phyloP scores from a whole-genome alignment of 2,888 invertebrate genomes.

The Megastigmus dorsalis region DNA sequence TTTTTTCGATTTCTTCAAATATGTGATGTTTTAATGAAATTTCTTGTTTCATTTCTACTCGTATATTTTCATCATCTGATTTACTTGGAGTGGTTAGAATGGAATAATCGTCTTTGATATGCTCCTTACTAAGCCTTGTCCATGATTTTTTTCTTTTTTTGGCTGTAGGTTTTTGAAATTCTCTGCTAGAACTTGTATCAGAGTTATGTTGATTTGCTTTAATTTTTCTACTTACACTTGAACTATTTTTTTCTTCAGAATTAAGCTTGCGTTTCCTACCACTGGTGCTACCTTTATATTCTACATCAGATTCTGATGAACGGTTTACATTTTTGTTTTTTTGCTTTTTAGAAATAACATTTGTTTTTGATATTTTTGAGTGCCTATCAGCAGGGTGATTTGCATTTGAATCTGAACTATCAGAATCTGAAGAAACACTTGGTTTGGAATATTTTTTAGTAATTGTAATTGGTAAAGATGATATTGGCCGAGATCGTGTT shows the following conservation, averaged over 20 bases:
- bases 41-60: constrained; percentile 40
- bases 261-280: background rate
- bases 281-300: too few species aligned
- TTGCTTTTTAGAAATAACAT: background rate
- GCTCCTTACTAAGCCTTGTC: constrained; percentile 36
- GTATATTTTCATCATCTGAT: constrained; percentile 49
- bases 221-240: constrained; percentile 11
- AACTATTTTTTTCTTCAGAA: background rate
- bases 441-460: background rate
- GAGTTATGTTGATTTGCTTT: constrained; percentile 19
- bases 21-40: constrained; percentile 36
- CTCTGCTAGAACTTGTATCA: constrained; percentile 62
- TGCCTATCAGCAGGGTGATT: background rate
- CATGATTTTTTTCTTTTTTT: background rate
- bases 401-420: constrained; percentile 15
- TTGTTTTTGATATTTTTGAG: background rate
- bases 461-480: background rate
- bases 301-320: constrained; percentile 6
- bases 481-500: background rate
- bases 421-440: background rate
- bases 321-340: too few species aligned
- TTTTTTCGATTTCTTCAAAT: constrained; percentile 31
- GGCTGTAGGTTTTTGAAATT: constrained; percentile 57
- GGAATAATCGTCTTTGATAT: constrained; percentile 3
- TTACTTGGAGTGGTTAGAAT: constrained; percentile 13